Evolutionary conservation across 2,888 invertebrate species (phyloP), one percentile per base, ranked within the genome.

Genomic region (Cosmia trapezina): DNA sequence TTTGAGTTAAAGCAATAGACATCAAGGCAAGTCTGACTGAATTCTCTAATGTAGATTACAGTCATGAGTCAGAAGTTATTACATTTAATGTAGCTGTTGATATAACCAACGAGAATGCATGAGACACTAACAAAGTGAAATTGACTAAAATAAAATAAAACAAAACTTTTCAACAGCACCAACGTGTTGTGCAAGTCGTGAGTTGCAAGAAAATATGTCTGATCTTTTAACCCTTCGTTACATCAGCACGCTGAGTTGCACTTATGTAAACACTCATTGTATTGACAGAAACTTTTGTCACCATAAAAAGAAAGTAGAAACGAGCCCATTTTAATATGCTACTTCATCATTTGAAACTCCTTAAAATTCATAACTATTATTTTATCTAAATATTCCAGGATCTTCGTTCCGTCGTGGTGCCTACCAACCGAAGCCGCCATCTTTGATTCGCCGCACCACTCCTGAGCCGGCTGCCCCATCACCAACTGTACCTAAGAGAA

Each of bases 401-500:
- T 90, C 91, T 70, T 84, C 92, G 0, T 91, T 94, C 68, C 94
- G 96, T 0, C 93, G 96, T 2, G 95, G 94, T 3, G 91, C 89
- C 0, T 95, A 92, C 80, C 91, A 91, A 0, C 93, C 93, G 0
- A 95, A 94, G 71, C 89, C 92, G 0, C 85, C 91, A 9, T 93
- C 91, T 0, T 72, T 89, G 0, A 80, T 89, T 0, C 92, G 95
- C 0, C 92, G 95, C 2, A 92, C 94, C 1, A 92, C 93, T 3
- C 87, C 91, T 0, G 94, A 95, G 56, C 92, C 95, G 1, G 56
- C 80, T 8, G 17, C 73, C 7, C 74, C 90, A 6, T 56, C 88
- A 6, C 86, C 76, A 19, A 80, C 90, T 0, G 76, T 90, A 19
- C 78, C 79, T 61, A 88, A 91, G 43, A 87, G 93, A 61, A 83